Evolutionary conservation across 2,113 vertebrate species (phyloP), one percentile per base, ranked within the genome.

Genomic region (Gymnocephalus cernua): DNA sequence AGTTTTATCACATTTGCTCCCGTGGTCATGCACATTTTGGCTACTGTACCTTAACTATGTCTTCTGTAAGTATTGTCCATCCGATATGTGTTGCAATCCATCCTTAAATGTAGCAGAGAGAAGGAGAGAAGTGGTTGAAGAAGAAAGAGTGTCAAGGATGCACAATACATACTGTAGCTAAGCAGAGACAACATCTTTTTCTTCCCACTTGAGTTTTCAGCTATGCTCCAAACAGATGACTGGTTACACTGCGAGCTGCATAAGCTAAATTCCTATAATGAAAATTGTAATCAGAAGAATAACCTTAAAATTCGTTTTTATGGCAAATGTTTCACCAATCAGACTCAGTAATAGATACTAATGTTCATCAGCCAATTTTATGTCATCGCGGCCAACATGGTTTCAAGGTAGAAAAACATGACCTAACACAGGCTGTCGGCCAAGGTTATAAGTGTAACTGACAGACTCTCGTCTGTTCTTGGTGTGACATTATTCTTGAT

Each of bases 331-430:
- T 38, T 73, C 32, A 62, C 12, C 45, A 50, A 1, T 77, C 61
- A 29, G 54, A 61, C 21, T 14, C 12, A 68, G 8, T 13, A 27
- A 80, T 77, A 13, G 25, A 65, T 14, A 70, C 38, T 57, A 62
- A 70, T 4, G 21, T 54, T 66, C 53, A 21, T 16, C 51, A 32
- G 65, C 62, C 79, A 80, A 23, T 71, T 67, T 57, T 32, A 67
- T 80, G 21, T 80, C 48, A 56, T 68, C 1, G 3, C 61, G 85
- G 71, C 68, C 72, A 73, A 62, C 71, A 35, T 29, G n/a, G 38
- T 71, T 71, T 83, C 29, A 45, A 73, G 66, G 61, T 77, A 62
- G 59, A 80, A 66, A 74, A 64, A 4, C 29, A 69, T 66, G 32
- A 74, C 29, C 63, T 69, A 53, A 70, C 74, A 67, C 6, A 32